Base-by-base conservation (phyloP, 2,113 vertebrate genomes). In the Apeltes quadracus region DNA sequence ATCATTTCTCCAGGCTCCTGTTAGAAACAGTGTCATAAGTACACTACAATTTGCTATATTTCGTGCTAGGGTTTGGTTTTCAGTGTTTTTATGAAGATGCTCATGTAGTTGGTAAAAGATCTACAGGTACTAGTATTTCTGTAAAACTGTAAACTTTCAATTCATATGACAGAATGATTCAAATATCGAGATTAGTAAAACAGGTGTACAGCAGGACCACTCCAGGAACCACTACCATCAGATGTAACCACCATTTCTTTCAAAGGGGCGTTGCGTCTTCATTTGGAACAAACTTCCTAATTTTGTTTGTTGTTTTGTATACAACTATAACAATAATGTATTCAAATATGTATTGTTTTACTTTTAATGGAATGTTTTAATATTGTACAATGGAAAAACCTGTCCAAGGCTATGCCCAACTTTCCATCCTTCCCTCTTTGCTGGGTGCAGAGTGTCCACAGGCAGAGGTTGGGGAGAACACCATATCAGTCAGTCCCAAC, bases 401-500 rank as follows among this genome's bases (percentile, higher is more conserved):
- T 11, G 3, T 44, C 18, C 7, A 10, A 43, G 15, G 14, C 39
- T 5, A 43, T 44, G 8, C 39, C 15, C 61, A n/a, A 46, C 16
- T 29, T 8, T 11, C 7, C n/a, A 15, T 58, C 14, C 32, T 51
- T 62, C 12, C 25, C 38, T 22, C 48, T n/a, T 15, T 20, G 43
- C 0, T 32, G 67, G 11, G 18, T 65, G 36, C 92, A 98, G 97
- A 98, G 83, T 98, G 97, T 84, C 94, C 94, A 32, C 96, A 95
- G 84, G 93, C 95, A 67, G 97, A 97, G 75, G 96, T 94, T 83
- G 95, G 91, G 2, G 97, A 98, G 65, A 99, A 97, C 88, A 94
- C 95, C 15, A 95, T 97, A 89, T 97, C 97, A 61, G 95, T 96
- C 71, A 95, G 95, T 84, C 96, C 97, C 9, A 98, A 96, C 0